Conservation (phyloP, 2,888 invertebrate genomes). For the Oscheius sp. region DNA sequence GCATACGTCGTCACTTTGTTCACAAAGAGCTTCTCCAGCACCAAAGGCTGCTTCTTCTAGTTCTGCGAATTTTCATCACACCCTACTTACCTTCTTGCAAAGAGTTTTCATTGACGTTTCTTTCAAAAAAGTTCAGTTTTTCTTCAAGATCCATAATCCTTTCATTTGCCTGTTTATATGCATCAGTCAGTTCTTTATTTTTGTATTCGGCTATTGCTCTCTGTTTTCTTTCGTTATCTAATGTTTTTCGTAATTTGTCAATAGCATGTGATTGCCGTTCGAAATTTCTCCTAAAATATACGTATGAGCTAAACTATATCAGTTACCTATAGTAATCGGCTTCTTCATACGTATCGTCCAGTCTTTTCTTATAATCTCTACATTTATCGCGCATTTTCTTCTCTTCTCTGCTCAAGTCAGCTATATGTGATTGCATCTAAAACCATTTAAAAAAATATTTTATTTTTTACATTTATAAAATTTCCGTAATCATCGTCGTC, state of each 20-base stretch:
- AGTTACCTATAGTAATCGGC: neutral
- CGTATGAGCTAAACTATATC: neutral
- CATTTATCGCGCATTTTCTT: slow-evolving; percentile 1
- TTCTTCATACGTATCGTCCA: slow-evolving; percentile 2
- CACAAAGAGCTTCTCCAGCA: slow-evolving; percentile 38
- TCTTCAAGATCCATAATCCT: slow-evolving; percentile 23
- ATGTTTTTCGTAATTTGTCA: neutral
- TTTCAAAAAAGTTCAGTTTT: slow-evolving; percentile 20
- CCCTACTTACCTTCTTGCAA: neutral
- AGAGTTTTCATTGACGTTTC: neutral
- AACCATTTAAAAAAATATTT: neutral
- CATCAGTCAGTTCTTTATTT: neutral
- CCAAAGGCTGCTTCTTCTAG: slow-evolving; percentile 2
- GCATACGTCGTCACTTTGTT: slow-evolving; percentile 13
- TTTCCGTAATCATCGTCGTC: slow-evolving; percentile 31
- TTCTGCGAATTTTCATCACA: neutral
- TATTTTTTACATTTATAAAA: neutral
- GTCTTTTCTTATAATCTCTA: neutral
- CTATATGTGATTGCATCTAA: slow-evolving; percentile 1
- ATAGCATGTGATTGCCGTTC: neutral
- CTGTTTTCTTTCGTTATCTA: slow-evolving; percentile 21
- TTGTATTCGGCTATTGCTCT: neutral
- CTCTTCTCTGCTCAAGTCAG: neutral
- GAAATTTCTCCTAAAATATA: neutral
- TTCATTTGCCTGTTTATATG: neutral